These are phyloP conservation scores for Oedothorax gibbosus DNA, from an alignment of 1,140 invertebrate species.

Conservation along the genomic window DNA sequence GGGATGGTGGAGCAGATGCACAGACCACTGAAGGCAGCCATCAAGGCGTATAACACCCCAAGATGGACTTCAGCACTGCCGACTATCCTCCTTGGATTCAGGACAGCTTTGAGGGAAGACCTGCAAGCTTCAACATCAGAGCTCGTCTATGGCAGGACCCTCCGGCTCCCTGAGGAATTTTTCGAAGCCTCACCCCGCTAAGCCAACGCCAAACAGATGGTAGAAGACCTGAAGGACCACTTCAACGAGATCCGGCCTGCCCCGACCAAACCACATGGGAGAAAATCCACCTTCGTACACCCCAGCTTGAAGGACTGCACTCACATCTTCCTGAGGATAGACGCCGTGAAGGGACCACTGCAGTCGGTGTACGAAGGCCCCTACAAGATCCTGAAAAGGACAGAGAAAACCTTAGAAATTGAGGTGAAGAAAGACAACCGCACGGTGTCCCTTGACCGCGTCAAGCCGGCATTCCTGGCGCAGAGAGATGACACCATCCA, in stretches of 20 bases:
- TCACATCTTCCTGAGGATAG: not conserved
- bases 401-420: not conserved
- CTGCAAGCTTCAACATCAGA: slow-evolving; percentile 5
- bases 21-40: not conserved
- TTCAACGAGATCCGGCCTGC: not conserved
- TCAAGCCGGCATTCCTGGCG: not conserved
- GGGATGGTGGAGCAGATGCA: slow-evolving; percentile 8
- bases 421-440: not conserved
- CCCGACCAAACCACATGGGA: not conserved
- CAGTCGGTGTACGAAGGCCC: slow-evolving; percentile 17
- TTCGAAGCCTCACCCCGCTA: not conserved
- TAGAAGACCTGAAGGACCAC: not conserved
- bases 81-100: slow-evolving; percentile 10
- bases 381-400: not conserved
- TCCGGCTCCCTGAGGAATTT: slow-evolving; percentile 19
- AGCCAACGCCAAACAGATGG: not conserved
- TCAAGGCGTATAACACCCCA: not conserved
- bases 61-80: not conserved
- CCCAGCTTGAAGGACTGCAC: not conserved
- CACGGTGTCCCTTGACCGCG: not conserved
- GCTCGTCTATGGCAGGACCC: not conserved
- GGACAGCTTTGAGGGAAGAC: not conserved
- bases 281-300: slow-evolving; percentile 2
- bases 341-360: slow-evolving; percentile 13
- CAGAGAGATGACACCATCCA: no score